phyloP scores from a whole-genome alignment of 2,888 invertebrate species.

The Seira ritae region DNA sequence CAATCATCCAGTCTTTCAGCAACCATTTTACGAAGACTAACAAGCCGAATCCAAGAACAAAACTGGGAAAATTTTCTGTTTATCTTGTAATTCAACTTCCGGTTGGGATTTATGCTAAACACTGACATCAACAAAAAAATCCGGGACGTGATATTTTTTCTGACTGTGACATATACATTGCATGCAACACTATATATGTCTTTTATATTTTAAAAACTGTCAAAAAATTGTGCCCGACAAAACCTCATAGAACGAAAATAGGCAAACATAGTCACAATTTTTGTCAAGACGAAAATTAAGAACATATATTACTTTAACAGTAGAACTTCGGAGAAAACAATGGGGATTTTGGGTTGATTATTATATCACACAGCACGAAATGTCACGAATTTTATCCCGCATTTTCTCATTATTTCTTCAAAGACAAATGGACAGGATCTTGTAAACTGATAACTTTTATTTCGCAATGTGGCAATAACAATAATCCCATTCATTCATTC shows the following conservation, averaged over 20 bases:
- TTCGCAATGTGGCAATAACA: slow-evolving; percentile 15
- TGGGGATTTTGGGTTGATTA: slow-evolving; percentile 7
- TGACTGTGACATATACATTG: not conserved
- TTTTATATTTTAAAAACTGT: not conserved
- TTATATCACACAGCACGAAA: not conserved
- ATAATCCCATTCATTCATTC: slow-evolving; percentile 45
- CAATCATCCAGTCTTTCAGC: slow-evolving; percentile 55
- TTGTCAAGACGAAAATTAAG: not conserved
- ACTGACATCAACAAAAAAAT: slow-evolving; percentile 6
- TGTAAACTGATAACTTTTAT: slow-evolving; percentile 1
- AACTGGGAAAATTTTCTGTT: not conserved
- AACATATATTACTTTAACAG: not conserved
- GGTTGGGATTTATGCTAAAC: slow-evolving; percentile 20
- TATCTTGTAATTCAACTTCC: slow-evolving; percentile 38
- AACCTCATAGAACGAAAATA: not conserved
- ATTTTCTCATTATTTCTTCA: not conserved
- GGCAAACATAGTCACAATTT: not conserved
- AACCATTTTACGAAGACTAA: slow-evolving; percentile 31
- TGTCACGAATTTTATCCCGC: slow-evolving; percentile 2
- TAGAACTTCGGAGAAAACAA: not conserved
- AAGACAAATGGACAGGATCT: slow-evolving; percentile 29
- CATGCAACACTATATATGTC: not conserved
- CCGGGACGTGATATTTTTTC: not conserved
- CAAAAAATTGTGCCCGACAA: not conserved
- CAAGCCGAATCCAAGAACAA: slow-evolving; percentile 17